Percentiles rank a stretch among this genome's conserved stretches.
Conservation (phyloP, 2,113 vertebrate genomes). For the Sander vitreus region DNA sequence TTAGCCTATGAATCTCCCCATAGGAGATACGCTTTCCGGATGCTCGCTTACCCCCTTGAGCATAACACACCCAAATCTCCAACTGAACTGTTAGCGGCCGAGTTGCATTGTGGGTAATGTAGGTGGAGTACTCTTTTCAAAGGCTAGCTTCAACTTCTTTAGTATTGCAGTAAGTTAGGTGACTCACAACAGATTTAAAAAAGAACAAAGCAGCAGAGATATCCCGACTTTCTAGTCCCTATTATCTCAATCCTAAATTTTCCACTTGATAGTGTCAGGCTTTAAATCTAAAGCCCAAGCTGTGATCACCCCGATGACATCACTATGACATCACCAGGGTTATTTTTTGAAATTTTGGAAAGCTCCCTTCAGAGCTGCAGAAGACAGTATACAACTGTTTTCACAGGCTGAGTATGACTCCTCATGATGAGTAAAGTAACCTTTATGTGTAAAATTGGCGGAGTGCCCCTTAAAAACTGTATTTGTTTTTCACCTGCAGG, state of each 20-base stretch:
- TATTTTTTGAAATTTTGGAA: background rate
- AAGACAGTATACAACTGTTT: background rate
- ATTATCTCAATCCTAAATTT: background rate
- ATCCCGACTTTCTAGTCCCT: background rate
- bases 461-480: background rate
- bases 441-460: background rate
- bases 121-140: background rate
- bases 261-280: background rate
- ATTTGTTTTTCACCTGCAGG: slow-evolving; percentile 38
- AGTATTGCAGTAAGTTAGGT: background rate
- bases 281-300: background rate
- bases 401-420: background rate
- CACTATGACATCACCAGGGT: background rate
- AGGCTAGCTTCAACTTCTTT: background rate
- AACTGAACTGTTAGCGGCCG: background rate
- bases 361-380: background rate
- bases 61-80: background rate
- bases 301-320: background rate
- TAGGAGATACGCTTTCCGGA: too few relatives aligned
- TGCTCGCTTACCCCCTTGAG: too few relatives aligned
- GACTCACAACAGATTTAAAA: background rate
- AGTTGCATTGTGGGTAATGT: slow-evolving; percentile 5
- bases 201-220: background rate
- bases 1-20: too few relatives aligned
- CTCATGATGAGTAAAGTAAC: background rate